These are phyloP conservation scores for Chymomyza costata DNA, from an alignment of 1,140 invertebrate species.

Conservation along the genomic window DNA sequence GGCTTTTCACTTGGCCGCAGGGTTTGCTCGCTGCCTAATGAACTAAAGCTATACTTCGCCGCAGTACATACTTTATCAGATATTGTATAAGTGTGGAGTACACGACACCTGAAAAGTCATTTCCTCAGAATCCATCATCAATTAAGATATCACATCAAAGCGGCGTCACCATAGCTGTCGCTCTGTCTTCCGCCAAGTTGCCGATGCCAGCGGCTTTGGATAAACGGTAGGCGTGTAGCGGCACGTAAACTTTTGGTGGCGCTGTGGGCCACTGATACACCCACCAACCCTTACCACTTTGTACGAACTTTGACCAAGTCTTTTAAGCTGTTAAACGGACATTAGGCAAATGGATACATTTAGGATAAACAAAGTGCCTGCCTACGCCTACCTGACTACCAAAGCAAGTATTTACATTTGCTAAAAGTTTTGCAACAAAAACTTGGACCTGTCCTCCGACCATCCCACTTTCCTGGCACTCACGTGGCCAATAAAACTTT, in stretches of 20 bases:
- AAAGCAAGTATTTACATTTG: too few species aligned
- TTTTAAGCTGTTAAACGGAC: conserved; percentile 26
- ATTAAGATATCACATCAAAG: conserved; percentile 24
- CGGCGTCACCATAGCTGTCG: conserved; percentile 6
- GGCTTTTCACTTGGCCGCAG: conserved; percentile 9
- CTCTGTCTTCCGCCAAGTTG: conserved; percentile 2
- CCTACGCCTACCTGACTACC: too few species aligned
- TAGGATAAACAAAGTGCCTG: conserved; percentile 20
- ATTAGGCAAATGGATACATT: conserved; percentile 40
- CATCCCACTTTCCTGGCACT: background rate
- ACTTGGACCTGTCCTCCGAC: too few species aligned
- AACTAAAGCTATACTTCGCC: too few species aligned
- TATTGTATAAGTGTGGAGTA: too few species aligned
- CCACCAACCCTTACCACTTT: too few species aligned
- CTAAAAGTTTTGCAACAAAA: conserved; percentile 33
- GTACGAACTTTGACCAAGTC: too few species aligned
- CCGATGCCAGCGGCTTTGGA: background rate
- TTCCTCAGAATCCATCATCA: conserved; percentile 17
- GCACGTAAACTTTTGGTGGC: too few species aligned
- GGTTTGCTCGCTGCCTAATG: too few species aligned
- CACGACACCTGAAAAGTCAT: too few species aligned
- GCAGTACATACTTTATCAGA: too few species aligned
- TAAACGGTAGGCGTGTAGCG: background rate
- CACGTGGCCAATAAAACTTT: conserved; percentile 39
- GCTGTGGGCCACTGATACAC: too few species aligned